Conservation (phyloP, 2,797 vertebrate species). For the Astyanax mexicanus region DNA sequence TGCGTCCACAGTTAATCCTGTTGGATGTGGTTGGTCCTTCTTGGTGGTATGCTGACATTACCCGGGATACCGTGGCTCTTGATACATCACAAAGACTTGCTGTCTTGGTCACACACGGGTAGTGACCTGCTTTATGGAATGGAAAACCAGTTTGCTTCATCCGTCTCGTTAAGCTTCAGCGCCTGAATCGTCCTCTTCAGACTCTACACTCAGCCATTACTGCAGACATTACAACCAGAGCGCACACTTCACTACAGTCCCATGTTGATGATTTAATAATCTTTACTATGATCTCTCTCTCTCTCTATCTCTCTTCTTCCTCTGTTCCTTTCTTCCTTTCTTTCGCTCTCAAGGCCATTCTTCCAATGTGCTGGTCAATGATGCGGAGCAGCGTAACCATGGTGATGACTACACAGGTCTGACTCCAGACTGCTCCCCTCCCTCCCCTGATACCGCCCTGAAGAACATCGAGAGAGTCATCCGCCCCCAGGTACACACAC, state of each 20-base stretch:
- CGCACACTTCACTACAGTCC: not conserved
- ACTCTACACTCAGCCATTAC: not conserved
- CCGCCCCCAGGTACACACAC: slow-evolving; percentile 89
- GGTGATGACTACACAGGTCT: slow-evolving; percentile 92
- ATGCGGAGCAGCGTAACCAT: slow-evolving; percentile 91
- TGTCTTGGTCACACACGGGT: not conserved
- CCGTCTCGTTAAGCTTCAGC: not conserved
- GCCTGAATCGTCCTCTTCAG: not conserved
- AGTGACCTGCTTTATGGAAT: not conserved
- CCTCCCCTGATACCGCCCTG: slow-evolving; percentile 95
- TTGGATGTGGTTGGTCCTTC: too few species aligned
- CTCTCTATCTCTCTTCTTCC: slow-evolving; percentile 13
- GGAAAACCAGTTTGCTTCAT: not conserved
- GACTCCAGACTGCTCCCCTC: slow-evolving; percentile 97
- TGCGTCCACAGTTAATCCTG: too few species aligned
- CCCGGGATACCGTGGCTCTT: too few species aligned
- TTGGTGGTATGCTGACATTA: too few species aligned
- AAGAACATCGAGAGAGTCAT: slow-evolving; percentile 99
- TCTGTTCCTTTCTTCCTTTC: slow-evolving; percentile 45
- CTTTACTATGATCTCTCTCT: slow-evolving; percentile 2
- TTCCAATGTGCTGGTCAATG: slow-evolving; percentile 85
- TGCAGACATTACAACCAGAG: not conserved
- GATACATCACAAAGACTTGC: too few species aligned
- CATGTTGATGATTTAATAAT: not conserved
- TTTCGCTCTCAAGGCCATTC: slow-evolving; percentile 81